A percentile compares a stretch with the other conserved stretches of the same genome.
Evolutionary conservation across 2,113 vertebrate species (phyloP).

Genomic region (Fregetta grallaria): DNA sequence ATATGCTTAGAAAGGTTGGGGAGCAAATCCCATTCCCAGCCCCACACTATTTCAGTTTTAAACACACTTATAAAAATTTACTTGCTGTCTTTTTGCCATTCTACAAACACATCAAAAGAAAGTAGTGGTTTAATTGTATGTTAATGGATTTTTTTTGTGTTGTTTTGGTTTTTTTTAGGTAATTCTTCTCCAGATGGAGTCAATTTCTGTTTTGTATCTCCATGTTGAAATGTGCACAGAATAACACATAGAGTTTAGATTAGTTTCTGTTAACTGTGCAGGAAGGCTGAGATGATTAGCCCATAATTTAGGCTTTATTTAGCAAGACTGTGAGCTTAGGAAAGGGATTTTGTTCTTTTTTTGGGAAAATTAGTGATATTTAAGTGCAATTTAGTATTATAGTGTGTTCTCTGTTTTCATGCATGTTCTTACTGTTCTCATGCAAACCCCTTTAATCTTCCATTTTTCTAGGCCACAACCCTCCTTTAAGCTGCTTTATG

Average conservation of each 20-base stretch:
- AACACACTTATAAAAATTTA: neutral
- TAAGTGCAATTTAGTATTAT: neutral
- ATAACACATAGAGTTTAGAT: neutral
- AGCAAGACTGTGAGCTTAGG: neutral
- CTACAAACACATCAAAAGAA: neutral
- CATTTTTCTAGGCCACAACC: neutral
- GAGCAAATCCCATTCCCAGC: neutral
- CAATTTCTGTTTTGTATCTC: neutral
- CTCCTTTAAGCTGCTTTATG: neutral
- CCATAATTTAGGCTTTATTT: neutral
- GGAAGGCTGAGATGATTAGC: neutral
- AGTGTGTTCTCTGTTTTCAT: neutral
- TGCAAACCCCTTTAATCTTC: neutral
- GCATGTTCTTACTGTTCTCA: neutral
- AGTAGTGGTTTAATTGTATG: neutral
- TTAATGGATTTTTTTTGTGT: fast-evolving
- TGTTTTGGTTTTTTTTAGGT: neutral
- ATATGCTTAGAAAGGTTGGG: neutral
- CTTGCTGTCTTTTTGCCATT: fast-evolving
- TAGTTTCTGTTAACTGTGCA: neutral
- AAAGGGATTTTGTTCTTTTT: neutral
- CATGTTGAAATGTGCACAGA: neutral
- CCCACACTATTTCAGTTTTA: neutral
- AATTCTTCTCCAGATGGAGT: neutral
- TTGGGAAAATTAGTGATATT: neutral